phyloP scores from a whole-genome alignment of 2,113 vertebrate genomes.

The Cinclus cinclus region DNA sequence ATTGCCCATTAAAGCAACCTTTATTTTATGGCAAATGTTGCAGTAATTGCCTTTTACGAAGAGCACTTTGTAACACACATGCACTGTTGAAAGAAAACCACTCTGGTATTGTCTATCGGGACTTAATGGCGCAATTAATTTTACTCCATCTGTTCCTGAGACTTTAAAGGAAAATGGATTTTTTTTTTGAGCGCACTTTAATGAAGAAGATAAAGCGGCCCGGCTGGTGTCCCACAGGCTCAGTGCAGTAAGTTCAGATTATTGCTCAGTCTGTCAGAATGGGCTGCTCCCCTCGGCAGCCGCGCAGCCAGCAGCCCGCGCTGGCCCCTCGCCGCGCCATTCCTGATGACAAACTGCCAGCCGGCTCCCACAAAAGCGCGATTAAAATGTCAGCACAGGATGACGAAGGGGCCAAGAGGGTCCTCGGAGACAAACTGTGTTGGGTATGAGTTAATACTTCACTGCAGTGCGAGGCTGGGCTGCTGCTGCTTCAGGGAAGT shows the following conservation, averaged over 20 bases:
- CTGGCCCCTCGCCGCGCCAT: constrained; percentile 85
- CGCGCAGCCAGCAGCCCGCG: constrained; percentile 76
- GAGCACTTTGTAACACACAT: constrained; percentile 89
- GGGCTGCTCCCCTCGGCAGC: constrained; percentile 81
- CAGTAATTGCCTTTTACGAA: constrained; percentile 93
- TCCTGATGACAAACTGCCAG: constrained; percentile 89
- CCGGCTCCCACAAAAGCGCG: constrained; percentile 84
- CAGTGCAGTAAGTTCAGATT: constrained; percentile 87
- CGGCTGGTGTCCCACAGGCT: constrained; percentile 87
- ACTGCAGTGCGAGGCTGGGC: constrained; percentile 71
- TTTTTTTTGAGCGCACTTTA: constrained; percentile 92
- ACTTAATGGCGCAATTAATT: constrained; percentile 98
- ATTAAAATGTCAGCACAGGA: constrained; percentile 87
- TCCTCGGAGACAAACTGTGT: constrained; percentile 85
- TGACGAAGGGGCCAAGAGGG: constrained; percentile 84
- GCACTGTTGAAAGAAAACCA: constrained; percentile 92
- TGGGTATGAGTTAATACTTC: constrained; percentile 85
- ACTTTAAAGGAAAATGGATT: constrained; percentile 96
- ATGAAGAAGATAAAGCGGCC: constrained; percentile 96
- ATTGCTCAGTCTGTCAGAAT: constrained; percentile 90
- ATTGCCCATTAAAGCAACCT: constrained; percentile 95
- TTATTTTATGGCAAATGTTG: constrained; percentile 94
- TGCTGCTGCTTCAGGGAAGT: constrained; percentile 50
- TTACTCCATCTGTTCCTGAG: constrained; percentile 95
- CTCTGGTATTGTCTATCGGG: constrained; percentile 91